phyloP scores from a whole-genome alignment of 2,797 vertebrate genomes.

The Amblyopsis hoosieri region DNA sequence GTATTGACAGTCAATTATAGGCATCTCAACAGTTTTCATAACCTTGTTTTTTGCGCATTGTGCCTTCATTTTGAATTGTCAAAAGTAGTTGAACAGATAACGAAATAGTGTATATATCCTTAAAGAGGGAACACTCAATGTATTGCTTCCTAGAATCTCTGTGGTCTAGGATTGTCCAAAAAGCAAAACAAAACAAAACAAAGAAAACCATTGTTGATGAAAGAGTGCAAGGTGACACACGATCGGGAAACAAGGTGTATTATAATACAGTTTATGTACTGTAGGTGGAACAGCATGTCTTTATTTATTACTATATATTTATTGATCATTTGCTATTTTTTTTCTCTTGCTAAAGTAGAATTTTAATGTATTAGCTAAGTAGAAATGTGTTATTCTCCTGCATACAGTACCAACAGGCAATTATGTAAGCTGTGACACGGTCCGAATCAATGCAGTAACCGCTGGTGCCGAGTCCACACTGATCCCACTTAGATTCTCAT shows the following conservation, averaged over 20 bases:
- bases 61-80: conserved; percentile 8
- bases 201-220: too few relatives aligned
- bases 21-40: conserved; percentile 10
- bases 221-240: too few relatives aligned
- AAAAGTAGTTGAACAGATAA: not conserved
- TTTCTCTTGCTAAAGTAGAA: too few relatives aligned
- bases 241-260: too few relatives aligned
- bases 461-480: conserved; percentile 24
- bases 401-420: conserved; percentile 6
- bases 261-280: too few relatives aligned
- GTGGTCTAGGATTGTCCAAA: too few relatives aligned
- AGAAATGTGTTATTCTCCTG: conserved; percentile 17
- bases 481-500: conserved; percentile 31
- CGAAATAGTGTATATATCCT: not conserved
- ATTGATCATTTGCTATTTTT: too few relatives aligned
- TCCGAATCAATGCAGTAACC: conserved; percentile 42
- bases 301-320: too few relatives aligned
- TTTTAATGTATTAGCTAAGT: conserved; percentile 11
- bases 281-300: too few relatives aligned
- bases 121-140: conserved; percentile 16
- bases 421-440: conserved; percentile 18
- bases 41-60: conserved; percentile 4
- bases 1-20: conserved; percentile 18
- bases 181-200: too few relatives aligned
- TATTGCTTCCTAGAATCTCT: not conserved